A percentile compares a stretch with the other conserved stretches of the same genome.
Conservation (phyloP, 1,140 invertebrate genomes). For the Drosophila trapezifrons region DNA sequence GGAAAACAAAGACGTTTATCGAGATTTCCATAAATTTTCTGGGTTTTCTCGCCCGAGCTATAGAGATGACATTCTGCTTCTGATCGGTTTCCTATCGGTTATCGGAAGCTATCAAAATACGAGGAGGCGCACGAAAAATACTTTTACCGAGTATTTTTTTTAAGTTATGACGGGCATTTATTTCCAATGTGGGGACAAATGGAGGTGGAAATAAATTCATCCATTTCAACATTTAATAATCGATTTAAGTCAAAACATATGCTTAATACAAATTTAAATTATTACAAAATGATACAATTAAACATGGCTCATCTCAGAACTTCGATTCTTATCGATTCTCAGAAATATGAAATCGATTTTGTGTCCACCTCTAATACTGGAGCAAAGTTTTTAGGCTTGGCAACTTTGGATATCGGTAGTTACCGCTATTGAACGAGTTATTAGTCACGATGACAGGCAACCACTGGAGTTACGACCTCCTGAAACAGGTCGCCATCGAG, state of each 20-base stretch:
- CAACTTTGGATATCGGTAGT: neutral
- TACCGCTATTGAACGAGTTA: neutral
- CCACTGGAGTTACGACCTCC: slow-evolving; percentile 60
- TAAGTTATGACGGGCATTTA: neutral
- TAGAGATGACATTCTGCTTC: slow-evolving; percentile 9
- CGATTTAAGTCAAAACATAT: too few relatives aligned
- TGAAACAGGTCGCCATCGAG: slow-evolving; percentile 55
- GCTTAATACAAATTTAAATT: too few relatives aligned
- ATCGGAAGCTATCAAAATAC: neutral
- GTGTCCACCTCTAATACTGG: neutral
- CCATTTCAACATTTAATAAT: too few relatives aligned
- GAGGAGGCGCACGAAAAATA: neutral
- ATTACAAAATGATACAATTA: too few relatives aligned
- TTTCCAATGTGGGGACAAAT: too few relatives aligned
- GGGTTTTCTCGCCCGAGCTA: slow-evolving; percentile 14
- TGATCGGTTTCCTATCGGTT: neutral
- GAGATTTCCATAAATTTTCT: slow-evolving; percentile 71
- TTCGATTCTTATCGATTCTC: too few relatives aligned
- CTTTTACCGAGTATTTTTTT: neutral
- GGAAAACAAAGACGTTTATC: slow-evolving; percentile 74
- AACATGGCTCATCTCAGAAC: too few relatives aligned
- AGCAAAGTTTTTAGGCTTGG: neutral
- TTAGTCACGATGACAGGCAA: slow-evolving; percentile 13
- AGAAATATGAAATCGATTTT: neutral
- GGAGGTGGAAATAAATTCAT: too few relatives aligned